Conservation (phyloP, 53 echinoderm and acorn worm species). For the Antedon mediterranea region DNA sequence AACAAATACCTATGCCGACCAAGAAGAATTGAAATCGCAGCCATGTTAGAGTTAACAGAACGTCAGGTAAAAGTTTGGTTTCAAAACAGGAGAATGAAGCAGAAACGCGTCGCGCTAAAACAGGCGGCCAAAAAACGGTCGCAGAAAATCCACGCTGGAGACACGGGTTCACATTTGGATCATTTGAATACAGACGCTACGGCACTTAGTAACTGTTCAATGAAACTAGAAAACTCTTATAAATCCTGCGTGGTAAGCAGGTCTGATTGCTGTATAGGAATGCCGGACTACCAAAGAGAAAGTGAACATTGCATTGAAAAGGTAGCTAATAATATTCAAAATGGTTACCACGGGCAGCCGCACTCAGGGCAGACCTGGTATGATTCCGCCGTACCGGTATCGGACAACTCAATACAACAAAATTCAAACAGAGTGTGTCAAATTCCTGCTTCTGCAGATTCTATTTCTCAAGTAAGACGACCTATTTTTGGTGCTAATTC, state of each 20-base stretch:
- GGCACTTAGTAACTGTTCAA: neutral
- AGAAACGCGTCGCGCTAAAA: conserved; percentile 56
- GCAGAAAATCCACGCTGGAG: conserved; percentile 3
- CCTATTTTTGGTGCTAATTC: neutral
- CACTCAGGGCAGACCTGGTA: neutral
- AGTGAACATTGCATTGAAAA: neutral
- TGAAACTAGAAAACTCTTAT: neutral
- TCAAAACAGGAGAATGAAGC: conserved; percentile 80
- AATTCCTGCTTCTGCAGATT: neutral
- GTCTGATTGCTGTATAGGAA: neutral
- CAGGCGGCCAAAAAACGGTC: neutral
- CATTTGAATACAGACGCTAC: neutral
- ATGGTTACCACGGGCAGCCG: neutral
- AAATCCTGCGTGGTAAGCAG: neutral
- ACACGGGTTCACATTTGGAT: neutral
- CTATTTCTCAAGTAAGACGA: neutral
- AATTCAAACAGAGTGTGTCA: neutral
- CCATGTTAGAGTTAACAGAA: conserved; percentile 64
- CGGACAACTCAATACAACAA: neutral
- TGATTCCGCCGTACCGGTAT: neutral
- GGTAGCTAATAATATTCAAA: neutral
- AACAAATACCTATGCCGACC: conserved; percentile 82
- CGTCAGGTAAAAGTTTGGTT: conserved; percentile 91
- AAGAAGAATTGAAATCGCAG: conserved; percentile 84
- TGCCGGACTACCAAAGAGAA: neutral